Percentiles rank a stretch among this genome's conserved stretches.
These are phyloP conservation scores for Solen grandis DNA, from an alignment of 1,140 invertebrate species.

Conservation along the genomic window DNA sequence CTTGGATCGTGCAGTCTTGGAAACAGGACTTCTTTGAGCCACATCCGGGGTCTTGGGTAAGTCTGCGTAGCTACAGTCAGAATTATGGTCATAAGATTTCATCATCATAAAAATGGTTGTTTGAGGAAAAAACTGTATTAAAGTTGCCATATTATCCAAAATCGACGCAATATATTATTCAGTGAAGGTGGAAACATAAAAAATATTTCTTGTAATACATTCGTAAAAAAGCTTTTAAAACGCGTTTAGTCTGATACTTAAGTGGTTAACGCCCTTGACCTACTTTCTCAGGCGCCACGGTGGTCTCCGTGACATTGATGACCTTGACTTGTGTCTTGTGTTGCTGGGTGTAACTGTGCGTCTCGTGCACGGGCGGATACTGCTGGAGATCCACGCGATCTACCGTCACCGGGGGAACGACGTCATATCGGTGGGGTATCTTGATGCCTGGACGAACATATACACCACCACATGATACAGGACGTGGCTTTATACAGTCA, in stretches of 20 bases:
- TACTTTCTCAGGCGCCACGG: not conserved
- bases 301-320: constrained; percentile 8
- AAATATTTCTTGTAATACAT: too few relatives aligned
- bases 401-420: constrained; percentile 48
- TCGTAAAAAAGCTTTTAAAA: too few relatives aligned
- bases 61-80: constrained; percentile 10
- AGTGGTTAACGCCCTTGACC: too few relatives aligned
- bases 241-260: too few relatives aligned
- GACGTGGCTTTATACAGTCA: not conserved
- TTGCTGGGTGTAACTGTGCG: constrained; percentile 33
- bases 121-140: too few relatives aligned
- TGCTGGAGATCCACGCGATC: constrained; percentile 58
- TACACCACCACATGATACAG: too few relatives aligned
- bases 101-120: too few relatives aligned
- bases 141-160: too few relatives aligned
- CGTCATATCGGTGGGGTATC: constrained; percentile 63
- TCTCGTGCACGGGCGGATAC: constrained; percentile 55
- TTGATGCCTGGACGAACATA: constrained; percentile 65
- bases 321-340: constrained; percentile 26
- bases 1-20: constrained; percentile 86
- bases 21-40: constrained; percentile 90
- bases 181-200: too few relatives aligned
- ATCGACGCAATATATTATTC: too few relatives aligned
- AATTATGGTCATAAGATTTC: too few relatives aligned
- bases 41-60: constrained; percentile 83